Conservation (phyloP, 2,888 invertebrate species). For the Liposcelis brunnea region DNA sequence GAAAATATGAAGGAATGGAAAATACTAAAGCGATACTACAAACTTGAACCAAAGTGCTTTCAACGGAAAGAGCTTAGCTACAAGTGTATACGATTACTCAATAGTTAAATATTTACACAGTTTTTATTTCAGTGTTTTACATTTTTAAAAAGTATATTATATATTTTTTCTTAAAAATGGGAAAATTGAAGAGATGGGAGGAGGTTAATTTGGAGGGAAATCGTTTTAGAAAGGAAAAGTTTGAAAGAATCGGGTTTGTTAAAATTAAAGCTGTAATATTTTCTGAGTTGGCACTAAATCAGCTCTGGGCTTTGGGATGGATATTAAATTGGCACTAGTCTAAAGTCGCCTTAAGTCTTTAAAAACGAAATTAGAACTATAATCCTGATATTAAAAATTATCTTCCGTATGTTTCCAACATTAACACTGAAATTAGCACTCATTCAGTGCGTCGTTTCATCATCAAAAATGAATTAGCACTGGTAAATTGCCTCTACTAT, state of each 20-base stretch:
- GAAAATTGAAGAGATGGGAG: slow-evolving; percentile 11
- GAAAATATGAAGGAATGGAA: too few relatives aligned
- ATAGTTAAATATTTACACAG: slow-evolving; percentile 19
- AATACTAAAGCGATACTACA: too few relatives aligned
- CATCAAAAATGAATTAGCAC: too few relatives aligned
- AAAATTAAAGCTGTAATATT: slow-evolving; percentile 12
- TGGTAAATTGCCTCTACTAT: too few relatives aligned
- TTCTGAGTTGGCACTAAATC: slow-evolving; percentile 13
- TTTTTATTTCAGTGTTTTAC: slow-evolving; percentile 16
- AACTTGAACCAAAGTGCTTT: slow-evolving; percentile 5
- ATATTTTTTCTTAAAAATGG: slow-evolving; percentile 18
- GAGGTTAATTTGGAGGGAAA: slow-evolving; percentile 13
- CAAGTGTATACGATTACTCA: slow-evolving; percentile 6
- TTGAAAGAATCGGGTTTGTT: not conserved
- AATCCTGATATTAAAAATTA: too few relatives aligned
- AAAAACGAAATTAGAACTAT: too few relatives aligned
- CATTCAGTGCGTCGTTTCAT: too few relatives aligned
- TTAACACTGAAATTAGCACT: too few relatives aligned
- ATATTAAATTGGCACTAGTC: too few relatives aligned
- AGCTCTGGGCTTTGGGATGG: too few relatives aligned
- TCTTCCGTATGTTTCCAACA: too few relatives aligned
- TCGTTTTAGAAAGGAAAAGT: not conserved
- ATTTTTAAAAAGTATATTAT: slow-evolving; percentile 13
- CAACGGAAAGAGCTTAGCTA: slow-evolving; percentile 6
- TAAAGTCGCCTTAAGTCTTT: too few relatives aligned